Evolutionary conservation across 2,888 invertebrate genomes (phyloP), one percentile per base, ranked within the genome.

Genomic region (Dilophus febrilis): DNA sequence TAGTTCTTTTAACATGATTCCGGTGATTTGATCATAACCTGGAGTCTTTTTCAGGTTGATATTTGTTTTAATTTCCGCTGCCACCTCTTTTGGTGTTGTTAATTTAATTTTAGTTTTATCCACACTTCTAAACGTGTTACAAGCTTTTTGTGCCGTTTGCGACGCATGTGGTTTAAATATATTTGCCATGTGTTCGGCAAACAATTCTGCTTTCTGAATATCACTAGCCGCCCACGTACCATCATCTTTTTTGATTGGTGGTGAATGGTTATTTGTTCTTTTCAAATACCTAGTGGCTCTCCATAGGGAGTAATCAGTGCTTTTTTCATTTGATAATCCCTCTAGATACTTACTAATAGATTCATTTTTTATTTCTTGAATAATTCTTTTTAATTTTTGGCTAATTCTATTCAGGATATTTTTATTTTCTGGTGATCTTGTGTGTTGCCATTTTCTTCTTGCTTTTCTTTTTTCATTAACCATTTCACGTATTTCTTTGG

Each of bases 371-470:
- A 18, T 18, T 12, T 11, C 11, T 17, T 17, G 16, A 19, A 17
- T 34, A 8, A 45, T 17, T 31, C 37, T 40, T 44, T 46, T 45
- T 18, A 45, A 39, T 42, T 46, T 43, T 17, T 42, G 42, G 13
- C 18, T 42, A 14, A 42, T 31, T 36, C 42, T 43, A 33, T 46
- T 45, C 16, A 43, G 38, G 13, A n/a, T 40, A 8, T 27, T 47
- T 45, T 50, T 47, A 11, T 48, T 44, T 17, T 13, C 31, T 16
- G 41, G 43, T 29, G 42, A 38, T 35, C 45, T 41, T 8, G 30
- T 45, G 13, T 33, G 22, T 36, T 48, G 45, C 48, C 46, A 48
- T 38, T 22, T 40, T 36, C 37, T 43, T 35, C 47, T 40, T 28
- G 45, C 39, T 35, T 27, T 45, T 29, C 46, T 42, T 45, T 44